Evolutionary conservation across 2,797 vertebrate species (phyloP).

Genomic region (Salarias fasciatus): DNA sequence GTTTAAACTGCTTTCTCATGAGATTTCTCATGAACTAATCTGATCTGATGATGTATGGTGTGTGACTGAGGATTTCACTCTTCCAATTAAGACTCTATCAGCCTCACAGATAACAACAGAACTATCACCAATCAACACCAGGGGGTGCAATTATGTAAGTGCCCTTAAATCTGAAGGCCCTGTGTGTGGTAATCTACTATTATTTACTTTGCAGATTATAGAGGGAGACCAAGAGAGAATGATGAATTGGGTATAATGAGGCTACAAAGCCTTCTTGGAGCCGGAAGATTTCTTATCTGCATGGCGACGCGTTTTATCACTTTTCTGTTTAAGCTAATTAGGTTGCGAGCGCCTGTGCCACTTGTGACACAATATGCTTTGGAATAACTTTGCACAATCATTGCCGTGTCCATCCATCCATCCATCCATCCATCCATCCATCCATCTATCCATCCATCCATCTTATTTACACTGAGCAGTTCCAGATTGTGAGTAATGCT

Average conservation of each 20-base stretch:
- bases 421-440: no score
- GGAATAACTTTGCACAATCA: no score
- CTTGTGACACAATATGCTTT: slow-evolving; percentile 14
- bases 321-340: slow-evolving; percentile 40
- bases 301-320: slow-evolving; percentile 35
- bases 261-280: slow-evolving; percentile 32
- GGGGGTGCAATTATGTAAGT: slow-evolving; percentile 72
- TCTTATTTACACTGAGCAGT: not conserved
- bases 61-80: slow-evolving; percentile 36
- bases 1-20: slow-evolving; percentile 6
- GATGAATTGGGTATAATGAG: slow-evolving; percentile 56
- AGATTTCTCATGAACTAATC: slow-evolving; percentile 27
- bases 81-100: slow-evolving; percentile 44
- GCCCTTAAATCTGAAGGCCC: slow-evolving; percentile 45
- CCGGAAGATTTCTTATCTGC: slow-evolving; percentile 42
- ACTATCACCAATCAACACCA: slow-evolving; percentile 64
- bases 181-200: slow-evolving; percentile 42
- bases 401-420: no score
- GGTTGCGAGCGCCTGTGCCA: slow-evolving; percentile 5
- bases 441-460: not conserved
- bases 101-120: slow-evolving; percentile 34
- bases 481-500: no score
- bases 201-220: slow-evolving; percentile 59
- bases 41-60: slow-evolving; percentile 22
- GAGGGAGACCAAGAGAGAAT: slow-evolving; percentile 43